Base-by-base conservation (phyloP, 2,113 vertebrate species). In the Misgurnus mizolepis region DNA sequence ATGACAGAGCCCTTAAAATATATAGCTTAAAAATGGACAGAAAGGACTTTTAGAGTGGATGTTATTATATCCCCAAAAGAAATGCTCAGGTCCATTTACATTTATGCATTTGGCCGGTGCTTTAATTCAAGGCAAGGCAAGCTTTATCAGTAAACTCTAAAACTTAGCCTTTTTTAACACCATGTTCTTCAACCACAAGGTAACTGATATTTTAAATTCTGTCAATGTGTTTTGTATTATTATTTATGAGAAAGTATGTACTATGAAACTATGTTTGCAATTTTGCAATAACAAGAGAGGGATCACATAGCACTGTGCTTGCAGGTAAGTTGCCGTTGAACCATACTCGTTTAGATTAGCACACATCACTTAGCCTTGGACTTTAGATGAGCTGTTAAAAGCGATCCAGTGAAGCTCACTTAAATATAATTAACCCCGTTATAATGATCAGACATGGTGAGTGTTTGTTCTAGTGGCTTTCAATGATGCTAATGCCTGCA, bases 391-490 rank as follows among this genome's bases (percentile, higher is more conserved):
- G 22, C 43, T 64, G 11, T 43, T 50, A 76, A 64, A 14, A 76
- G 18, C 62, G 18, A 49, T 64, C 58, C 6, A 60, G 14, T 27
- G 58, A 43, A 62, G 72, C 27, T 66, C 45, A 66, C 74, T 18
- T 66, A 15, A 76, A 66, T 66, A 53, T 18, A 64, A 76, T 76
- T 66, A 76, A 76, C 61, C 74, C 34, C 15, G 41, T 55, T 53
- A 45, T 76, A 76, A 65, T 17, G 74, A 62, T 76, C 74, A 76
- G 53, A 65, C 27, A 50, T n/a, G 45, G 43, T 60, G 12, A 47
- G 72, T 22, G 22, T 22, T 22, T 22, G 22, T 22, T 22, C 22
- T 75, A 45, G 55, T 12, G 12, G 11, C 17, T 47, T 7, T 45
- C 27, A 61, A 17, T 43, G 55, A 60, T 73, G 49, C 40, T 43